Evolutionary conservation across 2,888 invertebrate species (phyloP).

Genomic region (Drosophila tripunctata): DNA sequence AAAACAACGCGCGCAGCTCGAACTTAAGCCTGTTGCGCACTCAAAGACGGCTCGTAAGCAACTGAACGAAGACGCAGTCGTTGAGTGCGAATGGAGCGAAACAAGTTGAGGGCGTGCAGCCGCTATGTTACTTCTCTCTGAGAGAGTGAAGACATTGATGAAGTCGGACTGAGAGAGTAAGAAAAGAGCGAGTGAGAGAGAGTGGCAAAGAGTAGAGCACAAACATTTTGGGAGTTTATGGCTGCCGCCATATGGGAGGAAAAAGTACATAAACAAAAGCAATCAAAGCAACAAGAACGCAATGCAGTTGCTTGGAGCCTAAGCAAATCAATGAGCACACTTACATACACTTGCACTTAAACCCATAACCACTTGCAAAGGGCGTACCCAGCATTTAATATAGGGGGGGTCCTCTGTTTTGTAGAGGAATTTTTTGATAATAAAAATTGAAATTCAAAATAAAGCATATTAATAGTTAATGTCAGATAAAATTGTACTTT

Average conservation of each 20-base stretch:
- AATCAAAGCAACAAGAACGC: slow-evolving; percentile 53
- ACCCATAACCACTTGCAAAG: slow-evolving; percentile 27
- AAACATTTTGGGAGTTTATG: slow-evolving; percentile 54
- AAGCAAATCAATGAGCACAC: slow-evolving; percentile 73
- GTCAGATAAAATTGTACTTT: too few species aligned
- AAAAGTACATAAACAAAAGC: slow-evolving; percentile 61
- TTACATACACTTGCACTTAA: slow-evolving; percentile 53
- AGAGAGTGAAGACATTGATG: slow-evolving; percentile 11
- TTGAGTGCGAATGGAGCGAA: slow-evolving; percentile 30
- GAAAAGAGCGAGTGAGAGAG: slow-evolving; percentile 5
- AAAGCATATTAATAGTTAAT: too few species aligned
- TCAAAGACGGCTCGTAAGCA: slow-evolving; percentile 79
- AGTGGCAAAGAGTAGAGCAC: slow-evolving; percentile 29
- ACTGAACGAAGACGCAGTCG: slow-evolving; percentile 64
- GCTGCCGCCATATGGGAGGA: slow-evolving; percentile 51
- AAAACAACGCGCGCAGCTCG: slow-evolving; percentile 48
- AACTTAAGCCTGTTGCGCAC: slow-evolving; percentile 68
- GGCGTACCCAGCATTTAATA: too few species aligned
- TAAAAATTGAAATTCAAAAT: too few species aligned
- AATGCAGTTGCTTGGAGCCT: slow-evolving; percentile 43
- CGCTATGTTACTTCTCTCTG: slow-evolving; percentile 2
- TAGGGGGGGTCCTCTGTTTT: too few species aligned
- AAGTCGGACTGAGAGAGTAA: background rate
- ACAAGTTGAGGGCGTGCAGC: slow-evolving; percentile 57
- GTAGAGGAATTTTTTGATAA: too few species aligned